Conservation (phyloP, 1,140 invertebrate genomes). For the Acromyrmex echinatior region DNA sequence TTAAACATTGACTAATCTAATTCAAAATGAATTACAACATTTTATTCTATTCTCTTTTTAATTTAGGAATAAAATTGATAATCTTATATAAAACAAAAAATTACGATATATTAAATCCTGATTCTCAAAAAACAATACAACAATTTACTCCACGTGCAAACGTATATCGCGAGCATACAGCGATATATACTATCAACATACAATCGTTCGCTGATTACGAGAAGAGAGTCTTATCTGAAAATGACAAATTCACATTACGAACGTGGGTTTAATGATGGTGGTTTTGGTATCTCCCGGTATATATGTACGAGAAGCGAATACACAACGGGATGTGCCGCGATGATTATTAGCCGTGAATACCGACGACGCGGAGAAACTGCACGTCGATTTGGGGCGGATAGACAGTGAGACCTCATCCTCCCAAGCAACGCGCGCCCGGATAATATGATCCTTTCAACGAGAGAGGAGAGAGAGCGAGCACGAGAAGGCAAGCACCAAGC, state of each 20-base stretch:
- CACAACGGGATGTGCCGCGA: constrained; percentile 69
- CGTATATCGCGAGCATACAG: not conserved
- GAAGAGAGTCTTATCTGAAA: not conserved
- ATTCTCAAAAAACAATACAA: not conserved
- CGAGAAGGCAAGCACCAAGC: constrained; percentile 58
- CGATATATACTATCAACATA: not conserved
- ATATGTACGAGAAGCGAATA: constrained; percentile 31
- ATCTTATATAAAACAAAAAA: not conserved
- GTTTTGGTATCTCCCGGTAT: constrained; percentile 13
- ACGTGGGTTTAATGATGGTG: not conserved
- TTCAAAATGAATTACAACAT: not conserved
- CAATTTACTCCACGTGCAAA: not conserved
- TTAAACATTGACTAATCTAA: not conserved
- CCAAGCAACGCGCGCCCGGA: constrained; percentile 37
- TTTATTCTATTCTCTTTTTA: not conserved
- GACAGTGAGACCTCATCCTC: constrained; percentile 40
- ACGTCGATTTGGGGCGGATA: constrained; percentile 22
- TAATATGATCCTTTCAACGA: constrained; percentile 75
- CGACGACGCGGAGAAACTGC: constrained; percentile 61
- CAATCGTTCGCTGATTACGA: not conserved
- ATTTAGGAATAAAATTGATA: not conserved
- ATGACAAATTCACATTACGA: not conserved
- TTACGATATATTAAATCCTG: not conserved
- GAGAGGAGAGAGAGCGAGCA: not conserved
- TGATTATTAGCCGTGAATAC: constrained; percentile 76